Percentiles rank a stretch among this genome's conserved stretches.
phyloP scores from a whole-genome alignment of 2,797 vertebrate genomes.

The Spinus olivaceus region DNA sequence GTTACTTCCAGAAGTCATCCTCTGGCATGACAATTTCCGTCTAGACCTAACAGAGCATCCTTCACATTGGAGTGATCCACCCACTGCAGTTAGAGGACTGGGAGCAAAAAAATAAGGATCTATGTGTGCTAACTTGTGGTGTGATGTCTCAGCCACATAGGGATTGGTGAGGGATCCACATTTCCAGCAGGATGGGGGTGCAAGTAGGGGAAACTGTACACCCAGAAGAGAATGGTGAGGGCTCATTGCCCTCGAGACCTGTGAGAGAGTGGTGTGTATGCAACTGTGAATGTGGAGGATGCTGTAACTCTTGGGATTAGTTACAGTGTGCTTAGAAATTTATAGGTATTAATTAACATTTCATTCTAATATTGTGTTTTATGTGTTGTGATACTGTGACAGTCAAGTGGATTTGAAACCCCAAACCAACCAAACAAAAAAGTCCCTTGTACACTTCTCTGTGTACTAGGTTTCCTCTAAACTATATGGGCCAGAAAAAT shows the following conservation, averaged over 20 bases:
- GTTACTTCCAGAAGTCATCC: background rate
- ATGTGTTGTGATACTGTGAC: background rate
- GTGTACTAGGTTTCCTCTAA: background rate
- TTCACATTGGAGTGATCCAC: accelerated
- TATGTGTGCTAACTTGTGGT: background rate
- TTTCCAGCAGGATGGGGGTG: background rate
- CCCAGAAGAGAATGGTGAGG: background rate
- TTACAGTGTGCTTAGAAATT: background rate
- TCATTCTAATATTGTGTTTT: background rate
- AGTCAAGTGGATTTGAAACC: background rate
- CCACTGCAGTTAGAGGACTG: accelerated
- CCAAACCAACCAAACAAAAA: background rate
- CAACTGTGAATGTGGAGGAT: background rate
- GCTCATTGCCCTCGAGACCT: accelerated
- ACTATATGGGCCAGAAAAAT: background rate
- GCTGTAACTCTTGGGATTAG: background rate
- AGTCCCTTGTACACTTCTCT: accelerated
- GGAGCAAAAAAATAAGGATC: background rate
- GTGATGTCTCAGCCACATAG: background rate
- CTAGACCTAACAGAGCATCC: background rate
- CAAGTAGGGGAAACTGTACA: background rate
- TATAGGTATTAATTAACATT: background rate
- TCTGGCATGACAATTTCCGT: background rate
- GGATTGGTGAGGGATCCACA: background rate
- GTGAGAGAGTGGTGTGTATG: background rate